These are phyloP conservation scores for Myiozetetes cayanensis DNA, from an alignment of 2,113 vertebrate species.

Conservation along the genomic window DNA sequence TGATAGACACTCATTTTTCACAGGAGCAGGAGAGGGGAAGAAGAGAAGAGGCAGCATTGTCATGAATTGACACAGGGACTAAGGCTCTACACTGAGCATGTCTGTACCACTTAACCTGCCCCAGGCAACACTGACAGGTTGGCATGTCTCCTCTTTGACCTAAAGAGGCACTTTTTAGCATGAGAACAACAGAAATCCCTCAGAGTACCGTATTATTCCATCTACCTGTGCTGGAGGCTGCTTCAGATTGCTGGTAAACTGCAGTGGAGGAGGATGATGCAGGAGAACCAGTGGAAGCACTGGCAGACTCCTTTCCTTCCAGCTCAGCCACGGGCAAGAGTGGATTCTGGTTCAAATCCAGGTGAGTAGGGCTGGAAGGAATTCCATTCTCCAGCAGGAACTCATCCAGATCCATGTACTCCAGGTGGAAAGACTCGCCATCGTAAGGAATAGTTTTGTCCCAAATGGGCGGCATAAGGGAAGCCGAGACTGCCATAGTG, in stretches of 20 bases:
- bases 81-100: not conserved
- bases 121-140: not conserved
- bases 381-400: conserved; percentile 97
- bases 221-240: conserved; percentile 77
- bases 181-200: not conserved
- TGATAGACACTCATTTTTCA: not conserved
- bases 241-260: conserved; percentile 76
- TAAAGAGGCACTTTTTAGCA: not conserved
- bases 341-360: conserved; percentile 82
- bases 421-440: conserved; percentile 95
- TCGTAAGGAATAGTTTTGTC: conserved; percentile 98
- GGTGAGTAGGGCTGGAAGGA: conserved; percentile 82
- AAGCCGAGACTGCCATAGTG: conserved; percentile 87
- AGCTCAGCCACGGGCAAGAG: conserved; percentile 80
- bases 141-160: not conserved
- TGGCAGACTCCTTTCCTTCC: conserved; percentile 75
- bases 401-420: conserved; percentile 99
- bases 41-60: not conserved
- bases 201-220: not conserved
- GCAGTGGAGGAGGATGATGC: conserved; percentile 75
- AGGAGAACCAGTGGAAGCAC: conserved; percentile 72
- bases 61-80: not conserved
- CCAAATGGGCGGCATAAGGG: conserved; percentile 95
- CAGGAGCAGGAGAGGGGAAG: not conserved
- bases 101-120: not conserved